Evolutionary conservation across 1,140 invertebrate genomes (phyloP), one percentile per base, ranked within the genome.

Genomic region (Halyomorpha halys): DNA sequence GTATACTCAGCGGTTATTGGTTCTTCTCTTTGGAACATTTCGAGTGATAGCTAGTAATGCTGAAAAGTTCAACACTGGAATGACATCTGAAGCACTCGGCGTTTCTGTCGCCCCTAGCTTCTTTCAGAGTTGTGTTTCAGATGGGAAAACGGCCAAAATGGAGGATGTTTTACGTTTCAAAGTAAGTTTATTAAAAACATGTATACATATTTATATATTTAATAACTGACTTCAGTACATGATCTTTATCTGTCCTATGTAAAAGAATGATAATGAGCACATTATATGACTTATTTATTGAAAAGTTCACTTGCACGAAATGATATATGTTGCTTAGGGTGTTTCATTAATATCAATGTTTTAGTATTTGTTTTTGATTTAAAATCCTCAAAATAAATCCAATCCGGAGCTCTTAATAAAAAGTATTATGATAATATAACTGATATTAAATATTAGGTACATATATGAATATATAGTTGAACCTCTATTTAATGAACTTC

Each of bases 41-140:
- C 86, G 94, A 66, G 90, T 93, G 62, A 94, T 98, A 73, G 91
- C 94, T 6, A 91, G 90, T 69, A 94, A 94, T 74, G 89, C 91
- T 66, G 90, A 95, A 69, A 82, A 86, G 73, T 87, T 87, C 67
- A 82, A 84, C 69, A 94, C 91, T 39, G 89, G 91, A 69, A 98
- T 98, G 96, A 94, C 90, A 65, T 91, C 92, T 61, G 95, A 98
- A 78, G 94, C 95, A 3, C 78, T 98, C 64, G 94, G 94, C 53
- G 87, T 90, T 59, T 94, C 91, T 54, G 94, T 98, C 15, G 95
- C 96, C 19, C 95, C 95, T n/a, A 96, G 92, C 70, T 95, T 98
- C 75, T 98, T 98, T 79, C 94, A 97, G 75, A 90, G 89, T 65
- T 97, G 93, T 77, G 91, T 95, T 68, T 90, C 89, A 68, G 90